Percentiles rank a stretch among this genome's conserved stretches.
Evolutionary conservation across 2,113 vertebrate species (phyloP).

Genomic region (Theristicus caerulescens): DNA sequence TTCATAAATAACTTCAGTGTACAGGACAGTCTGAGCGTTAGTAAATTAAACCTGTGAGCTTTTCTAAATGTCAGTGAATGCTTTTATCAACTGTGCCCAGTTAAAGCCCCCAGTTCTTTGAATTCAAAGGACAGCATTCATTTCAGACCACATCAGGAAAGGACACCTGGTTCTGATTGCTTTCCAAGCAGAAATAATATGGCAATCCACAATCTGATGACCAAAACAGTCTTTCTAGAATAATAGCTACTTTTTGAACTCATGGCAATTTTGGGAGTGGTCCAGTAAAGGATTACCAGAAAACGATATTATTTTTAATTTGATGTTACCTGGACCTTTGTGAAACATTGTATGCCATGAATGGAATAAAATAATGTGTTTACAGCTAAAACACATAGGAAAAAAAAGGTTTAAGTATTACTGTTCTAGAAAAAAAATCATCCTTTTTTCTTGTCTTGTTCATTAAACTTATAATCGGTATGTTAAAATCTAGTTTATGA

Average conservation of each 20-base stretch:
- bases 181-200: background rate
- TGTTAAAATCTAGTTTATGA: background rate
- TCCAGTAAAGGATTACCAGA: background rate
- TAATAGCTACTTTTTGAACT: background rate
- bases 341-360: background rate
- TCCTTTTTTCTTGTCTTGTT: background rate
- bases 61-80: background rate
- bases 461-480: background rate
- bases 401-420: background rate
- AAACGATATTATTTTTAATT: background rate
- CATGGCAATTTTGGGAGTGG: background rate
- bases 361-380: background rate
- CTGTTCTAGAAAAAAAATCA: background rate
- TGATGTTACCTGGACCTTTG: background rate
- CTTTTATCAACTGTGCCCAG: background rate
- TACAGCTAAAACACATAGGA: background rate
- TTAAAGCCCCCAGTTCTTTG: background rate
- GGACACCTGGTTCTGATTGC: background rate
- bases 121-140: background rate
- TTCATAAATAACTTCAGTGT: background rate
- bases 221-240: background rate
- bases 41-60: background rate
- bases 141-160: background rate
- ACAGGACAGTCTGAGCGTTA: background rate
- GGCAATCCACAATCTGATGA: background rate